phyloP scores from a whole-genome alignment of 2,888 invertebrate species.

The Coenonympha arcania region DNA sequence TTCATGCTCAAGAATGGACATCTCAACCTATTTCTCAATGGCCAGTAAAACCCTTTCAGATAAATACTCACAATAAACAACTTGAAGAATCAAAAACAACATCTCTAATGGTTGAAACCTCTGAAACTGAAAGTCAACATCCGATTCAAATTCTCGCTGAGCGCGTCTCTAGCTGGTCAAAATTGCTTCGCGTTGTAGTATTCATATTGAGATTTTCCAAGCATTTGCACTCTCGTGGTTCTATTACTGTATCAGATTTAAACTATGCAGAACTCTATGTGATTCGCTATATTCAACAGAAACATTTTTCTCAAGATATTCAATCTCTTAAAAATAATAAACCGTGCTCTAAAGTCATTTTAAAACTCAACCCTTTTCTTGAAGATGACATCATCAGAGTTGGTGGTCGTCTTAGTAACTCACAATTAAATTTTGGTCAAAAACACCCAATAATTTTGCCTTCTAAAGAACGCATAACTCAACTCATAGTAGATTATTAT shows the following conservation, averaged over 20 bases:
- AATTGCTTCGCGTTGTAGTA: neutral
- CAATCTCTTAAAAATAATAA: neutral
- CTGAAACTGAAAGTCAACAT: neutral
- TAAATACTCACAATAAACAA: neutral
- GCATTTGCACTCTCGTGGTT: neutral
- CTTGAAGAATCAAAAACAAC: neutral
- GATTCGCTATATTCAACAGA: neutral
- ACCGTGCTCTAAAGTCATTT: neutral
- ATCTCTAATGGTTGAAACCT: neutral
- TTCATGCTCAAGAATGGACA: neutral
- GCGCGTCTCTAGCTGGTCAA: neutral
- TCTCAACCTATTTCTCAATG: neutral
- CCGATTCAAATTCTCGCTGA: neutral
- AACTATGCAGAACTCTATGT: neutral
- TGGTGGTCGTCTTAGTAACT: neutral
- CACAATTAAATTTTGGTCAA: neutral
- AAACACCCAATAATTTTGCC: constrained; percentile 2
- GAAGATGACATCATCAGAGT: neutral
- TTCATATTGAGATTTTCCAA: neutral
- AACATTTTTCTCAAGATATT: neutral
- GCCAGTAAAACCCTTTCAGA: neutral
- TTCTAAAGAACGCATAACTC: neutral
- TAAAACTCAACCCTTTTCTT: neutral
- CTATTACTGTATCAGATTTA: neutral
- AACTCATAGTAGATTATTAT: neutral